Evolutionary conservation across 1,140 invertebrate genomes (phyloP), one percentile per base, ranked within the genome.

Genomic region (Drosophila navojoa): DNA sequence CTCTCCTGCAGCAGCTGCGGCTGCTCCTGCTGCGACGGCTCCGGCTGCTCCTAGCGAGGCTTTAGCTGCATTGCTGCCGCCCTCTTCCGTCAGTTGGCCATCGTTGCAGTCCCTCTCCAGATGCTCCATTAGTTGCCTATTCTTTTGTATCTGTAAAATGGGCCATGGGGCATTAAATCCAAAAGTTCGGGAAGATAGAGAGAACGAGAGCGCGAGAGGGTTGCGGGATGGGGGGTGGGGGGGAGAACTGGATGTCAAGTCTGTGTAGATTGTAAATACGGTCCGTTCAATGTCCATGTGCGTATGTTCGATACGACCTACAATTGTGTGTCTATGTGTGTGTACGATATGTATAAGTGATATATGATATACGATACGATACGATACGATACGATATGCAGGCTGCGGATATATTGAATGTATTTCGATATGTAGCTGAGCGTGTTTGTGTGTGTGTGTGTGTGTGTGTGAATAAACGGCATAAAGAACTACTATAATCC

Each of bases 51-150:
- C 19, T 22, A 3, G 19, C 2, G 15, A 27, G 0, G 94, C 93
- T 0, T 95, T 94, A 74, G 95, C 95, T 0, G 94, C 93, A 11
- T 22, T 32, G 9, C 55, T 32, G 11, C 32, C 15, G 7, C 52
- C 47, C 6, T 81, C 82, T 0, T 87, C 82, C 1, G 50, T 50
- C 11, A 50, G 71, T 1, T 74, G 66, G 42, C 19, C 19, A 11
- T 61, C 44, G 6, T 61, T 71, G 61, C 84, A 89, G 0, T 89
- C 84, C 94, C 93, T 96, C 95, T 59, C 95, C 94, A 92, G 97
- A 97, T 79, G 98, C 93, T 58, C 97, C 94, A 98, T 95, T 79
- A 96, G 95, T 92, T 99, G 98, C 90, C 99, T 99, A 91, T 98
- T 98, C 76, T 96, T 96, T 92, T 99, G 98, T 68, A 99, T 97